phyloP scores from a whole-genome alignment of 2,888 invertebrate species.

The Campoletis raptor region DNA sequence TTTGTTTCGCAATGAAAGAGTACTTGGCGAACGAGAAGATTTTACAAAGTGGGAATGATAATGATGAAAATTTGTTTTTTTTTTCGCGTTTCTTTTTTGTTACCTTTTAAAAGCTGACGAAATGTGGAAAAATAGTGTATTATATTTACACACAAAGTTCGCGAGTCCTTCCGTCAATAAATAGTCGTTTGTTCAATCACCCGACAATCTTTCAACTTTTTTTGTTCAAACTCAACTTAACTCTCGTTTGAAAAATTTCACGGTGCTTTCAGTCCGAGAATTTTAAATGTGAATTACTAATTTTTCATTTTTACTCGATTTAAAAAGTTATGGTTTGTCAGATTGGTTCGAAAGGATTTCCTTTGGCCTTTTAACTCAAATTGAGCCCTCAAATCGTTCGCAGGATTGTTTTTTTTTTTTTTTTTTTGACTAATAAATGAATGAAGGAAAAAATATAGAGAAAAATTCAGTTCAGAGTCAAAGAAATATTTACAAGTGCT shows the following conservation, averaged over 20 bases:
- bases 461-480: conserved; percentile 7
- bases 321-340: not conserved
- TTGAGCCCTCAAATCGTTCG: not conserved
- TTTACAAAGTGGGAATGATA: conserved; percentile 20
- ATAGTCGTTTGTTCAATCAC: conserved; percentile 24
- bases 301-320: conserved; percentile 2
- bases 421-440: not conserved
- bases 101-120: conserved; percentile 53
- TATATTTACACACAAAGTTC: conserved; percentile 64
- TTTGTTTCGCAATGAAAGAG: conserved; percentile 9
- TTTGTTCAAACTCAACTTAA: not conserved
- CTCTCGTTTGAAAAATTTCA: not conserved
- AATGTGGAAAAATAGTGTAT: conserved; percentile 65
- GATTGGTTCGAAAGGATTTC: not conserved
- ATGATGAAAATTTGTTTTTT: conserved; percentile 26
- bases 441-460: not conserved
- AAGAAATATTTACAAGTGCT: conserved; percentile 72
- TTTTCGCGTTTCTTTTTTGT: conserved; percentile 1
- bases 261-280: conserved; percentile 4
- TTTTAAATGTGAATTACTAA: not conserved
- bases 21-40: conserved; percentile 22
- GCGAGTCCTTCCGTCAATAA: conserved; percentile 44
- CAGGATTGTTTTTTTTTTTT: conserved; percentile 5
- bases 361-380: too few species aligned
- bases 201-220: conserved; percentile 33